Base-by-base conservation (phyloP, 2,797 vertebrate genomes). In the Trichosurus vulpecula region DNA sequence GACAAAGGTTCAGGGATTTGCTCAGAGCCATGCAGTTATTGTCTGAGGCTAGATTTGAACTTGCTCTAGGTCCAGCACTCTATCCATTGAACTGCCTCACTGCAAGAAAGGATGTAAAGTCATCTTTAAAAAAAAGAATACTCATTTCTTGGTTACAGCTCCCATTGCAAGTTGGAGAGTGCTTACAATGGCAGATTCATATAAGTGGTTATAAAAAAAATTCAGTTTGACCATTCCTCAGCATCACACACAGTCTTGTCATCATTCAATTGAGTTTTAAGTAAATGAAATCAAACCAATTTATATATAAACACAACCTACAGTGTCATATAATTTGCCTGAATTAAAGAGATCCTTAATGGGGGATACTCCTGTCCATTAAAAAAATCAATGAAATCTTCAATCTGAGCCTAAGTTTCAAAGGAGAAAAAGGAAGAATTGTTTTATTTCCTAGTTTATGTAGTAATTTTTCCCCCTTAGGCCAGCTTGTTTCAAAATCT, bases 341-440 rank as follows among this genome's bases (percentile, higher is more conserved):
- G 95, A 95, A 95, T 94, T 97, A 98, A 97, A 98, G 95, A 97
- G 96, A 95, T 97, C 95, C 90, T 97, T 97, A 92, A 95, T 95
- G 58, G 96, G 98, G 93, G 55, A 97, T 96, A 94, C 94, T 94
- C 61, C 96, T 94, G 13, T 31, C 41, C 56, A 93, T 94, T 98
- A 96, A 94, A 97, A 96, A 98, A 98, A 97, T 98, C 96, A 98
- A 98, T 97, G 97, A 97, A 97, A 96, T 95, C 95, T 97, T 97
- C 95, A 95, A 97, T 96, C 92, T 97, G 81, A 97, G 96, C 97
- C 97, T 97, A 95, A 94, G 94, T 97, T 97, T 97, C 97, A 66
- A 97, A 97, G 96, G 91, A 97, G 93, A 98, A 98, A 87, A 97
- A 95, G 97, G 96, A 91, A 98, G 74, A 54, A 97, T 97, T 51